These are phyloP conservation scores for Bursaphelenchus okinawaensis DNA, from an alignment of 2,888 invertebrate species.

Conservation along the genomic window DNA sequence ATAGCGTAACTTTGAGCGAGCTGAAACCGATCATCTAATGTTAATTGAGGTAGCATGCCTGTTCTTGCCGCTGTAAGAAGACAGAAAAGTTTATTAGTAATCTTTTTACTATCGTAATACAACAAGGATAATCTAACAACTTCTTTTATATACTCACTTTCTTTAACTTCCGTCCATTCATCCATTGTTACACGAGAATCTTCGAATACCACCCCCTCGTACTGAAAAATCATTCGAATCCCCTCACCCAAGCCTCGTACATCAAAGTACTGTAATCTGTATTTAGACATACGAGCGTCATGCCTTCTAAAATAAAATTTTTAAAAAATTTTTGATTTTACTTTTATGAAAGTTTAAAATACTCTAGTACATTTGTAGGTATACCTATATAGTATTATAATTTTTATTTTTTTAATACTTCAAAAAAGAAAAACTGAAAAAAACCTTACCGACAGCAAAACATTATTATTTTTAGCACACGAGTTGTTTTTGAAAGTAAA, in stretches of 20 bases:
- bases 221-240: constrained; percentile 5
- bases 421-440: no score
- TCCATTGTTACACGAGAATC: constrained; percentile 10
- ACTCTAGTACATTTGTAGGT: no score
- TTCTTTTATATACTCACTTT: not conserved
- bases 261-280: constrained; percentile 6
- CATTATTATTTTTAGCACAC: not conserved
- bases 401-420: constrained; percentile 1
- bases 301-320: not conserved
- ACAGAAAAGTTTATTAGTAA: no score
- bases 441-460: constrained; percentile 9
- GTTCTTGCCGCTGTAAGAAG: not conserved
- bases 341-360: no score
- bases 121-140: no score
- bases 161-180: constrained; percentile 8
- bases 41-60: constrained; percentile 8
- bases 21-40: constrained; percentile 2
- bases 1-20: constrained; percentile 9
- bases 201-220: constrained; percentile 3
- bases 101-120: no score
- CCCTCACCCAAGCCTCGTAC: constrained; percentile 3
- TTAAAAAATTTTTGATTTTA: no score
- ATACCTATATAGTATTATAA: not conserved
- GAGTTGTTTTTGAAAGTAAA: not conserved
- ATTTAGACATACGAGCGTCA: constrained; percentile 1